Evolutionary conservation across 2,113 vertebrate species (phyloP), one percentile per base, ranked within the genome.

Genomic region (Lepisosteus osseus): DNA sequence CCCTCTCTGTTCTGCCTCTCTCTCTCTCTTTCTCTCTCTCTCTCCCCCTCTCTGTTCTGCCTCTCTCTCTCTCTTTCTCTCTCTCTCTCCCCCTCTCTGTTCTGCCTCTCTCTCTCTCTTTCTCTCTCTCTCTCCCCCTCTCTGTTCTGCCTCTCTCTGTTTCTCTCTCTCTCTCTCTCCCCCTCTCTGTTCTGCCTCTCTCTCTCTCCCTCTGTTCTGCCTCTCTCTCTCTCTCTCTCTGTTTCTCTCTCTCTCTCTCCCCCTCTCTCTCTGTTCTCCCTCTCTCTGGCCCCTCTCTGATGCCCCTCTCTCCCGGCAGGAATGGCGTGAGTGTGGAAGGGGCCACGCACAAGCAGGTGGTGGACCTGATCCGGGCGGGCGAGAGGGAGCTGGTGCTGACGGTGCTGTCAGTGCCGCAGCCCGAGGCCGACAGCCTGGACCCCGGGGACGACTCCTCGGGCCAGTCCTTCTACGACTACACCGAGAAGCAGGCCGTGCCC

Each of bases 321-420:
- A 99, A 99, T 2, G 92, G 96, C 1, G 94, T 98, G 85, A 98
- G 95, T 1, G 95, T 99, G 7, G 97, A 99, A 62, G 97, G 97
- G 3, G 95, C 97, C 2, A 99, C 96, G 0, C 97, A 99, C 84
- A 99, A 99, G 90, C 97, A 99, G 78, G 97, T 99, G 86, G 97
- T 99, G 89, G 97, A 99, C 74, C 92, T 99, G 90, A 99, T 99
- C 84, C 94, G 97, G 0, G 95, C 95, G 0, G 96, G 96, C 0
- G 96, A 98, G 88, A 94, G 95, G 86, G 96, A 99, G 87, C 83
- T 99, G 83, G 87, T 96, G 47, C 91, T 99, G 72, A 95, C 96
- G 0, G 96, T 99, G 71, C 76, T 99, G 69, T 97, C 97, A 0
- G 95, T 99, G 17, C 97, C 97, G 0, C 92, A 94, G 3, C 96